Percentiles rank a stretch among this genome's conserved stretches.
phyloP scores from a whole-genome alignment of 2,113 vertebrate species.

The Shinisaurus crocodilurus region DNA sequence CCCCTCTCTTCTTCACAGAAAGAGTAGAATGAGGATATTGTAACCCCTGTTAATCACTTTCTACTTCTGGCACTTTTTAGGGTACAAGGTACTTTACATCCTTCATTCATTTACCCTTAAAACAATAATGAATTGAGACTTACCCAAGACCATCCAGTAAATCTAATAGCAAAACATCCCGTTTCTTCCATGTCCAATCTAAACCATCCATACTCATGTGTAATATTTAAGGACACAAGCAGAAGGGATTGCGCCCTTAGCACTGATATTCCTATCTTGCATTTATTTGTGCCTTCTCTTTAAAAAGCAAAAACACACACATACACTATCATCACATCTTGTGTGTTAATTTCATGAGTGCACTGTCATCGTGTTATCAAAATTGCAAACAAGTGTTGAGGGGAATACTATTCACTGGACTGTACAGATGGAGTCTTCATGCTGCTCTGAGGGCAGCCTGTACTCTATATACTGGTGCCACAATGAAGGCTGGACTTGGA shows the following conservation, averaged over 20 bases:
- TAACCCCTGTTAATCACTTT: not conserved
- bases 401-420: not conserved
- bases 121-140: not conserved
- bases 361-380: not conserved
- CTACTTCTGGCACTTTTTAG: not conserved
- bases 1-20: not conserved
- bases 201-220: not conserved
- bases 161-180: not conserved
- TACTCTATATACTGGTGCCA: too few relatives aligned
- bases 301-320: not conserved
- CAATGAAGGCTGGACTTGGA: too few relatives aligned
- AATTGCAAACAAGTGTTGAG: not conserved
- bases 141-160: not conserved
- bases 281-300: not conserved
- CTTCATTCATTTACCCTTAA: not conserved
- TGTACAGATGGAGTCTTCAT: not conserved
- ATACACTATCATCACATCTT: not conserved
- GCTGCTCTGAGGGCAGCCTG: not conserved
- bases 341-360: not conserved
- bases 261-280: not conserved
- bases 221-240: not conserved
- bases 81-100: not conserved
- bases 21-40: not conserved
- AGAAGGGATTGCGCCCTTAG: not conserved
- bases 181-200: not conserved